Percentiles rank a stretch among this genome's conserved stretches.
Evolutionary conservation across 2,888 invertebrate genomes (phyloP).

Genomic region (Cerceris ruficornis): DNA sequence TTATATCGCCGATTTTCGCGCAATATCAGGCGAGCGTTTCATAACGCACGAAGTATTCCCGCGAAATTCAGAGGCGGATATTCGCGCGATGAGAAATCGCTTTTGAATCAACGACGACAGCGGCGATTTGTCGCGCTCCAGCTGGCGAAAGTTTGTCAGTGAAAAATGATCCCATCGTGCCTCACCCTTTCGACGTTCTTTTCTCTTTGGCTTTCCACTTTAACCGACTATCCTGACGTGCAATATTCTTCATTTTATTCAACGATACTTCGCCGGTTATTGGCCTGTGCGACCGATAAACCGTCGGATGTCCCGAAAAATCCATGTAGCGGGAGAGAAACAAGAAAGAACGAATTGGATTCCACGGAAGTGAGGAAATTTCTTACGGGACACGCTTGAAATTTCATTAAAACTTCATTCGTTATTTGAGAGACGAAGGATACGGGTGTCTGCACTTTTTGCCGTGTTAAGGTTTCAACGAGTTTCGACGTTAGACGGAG

Average conservation of each 20-base stretch:
- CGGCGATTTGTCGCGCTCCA: constrained; percentile 47
- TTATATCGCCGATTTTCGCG: constrained; percentile 6
- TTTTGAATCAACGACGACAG: constrained; percentile 46
- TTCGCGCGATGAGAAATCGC: constrained; percentile 39
- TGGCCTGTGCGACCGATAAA: no score
- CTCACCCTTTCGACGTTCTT: not conserved
- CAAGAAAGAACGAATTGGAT: no score
- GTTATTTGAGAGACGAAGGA: no score
- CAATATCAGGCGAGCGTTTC: constrained; percentile 21
- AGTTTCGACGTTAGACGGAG: no score
- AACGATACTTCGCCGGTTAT: no score
- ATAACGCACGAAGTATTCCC: constrained; percentile 11
- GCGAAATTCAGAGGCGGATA: constrained; percentile 22
- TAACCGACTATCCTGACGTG: not conserved
- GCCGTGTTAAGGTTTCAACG: no score
- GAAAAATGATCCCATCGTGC: constrained; percentile 45
- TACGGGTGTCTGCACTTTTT: no score
- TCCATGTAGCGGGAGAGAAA: no score
- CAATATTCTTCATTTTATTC: not conserved
- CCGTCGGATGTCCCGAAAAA: no score
- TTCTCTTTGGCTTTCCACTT: not conserved
- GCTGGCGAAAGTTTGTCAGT: constrained; percentile 44
- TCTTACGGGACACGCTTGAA: no score
- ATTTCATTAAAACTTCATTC: no score
- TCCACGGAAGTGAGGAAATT: no score